Base-by-base conservation (phyloP, 2,888 invertebrate species). In the Callinectes sapidus region DNA sequence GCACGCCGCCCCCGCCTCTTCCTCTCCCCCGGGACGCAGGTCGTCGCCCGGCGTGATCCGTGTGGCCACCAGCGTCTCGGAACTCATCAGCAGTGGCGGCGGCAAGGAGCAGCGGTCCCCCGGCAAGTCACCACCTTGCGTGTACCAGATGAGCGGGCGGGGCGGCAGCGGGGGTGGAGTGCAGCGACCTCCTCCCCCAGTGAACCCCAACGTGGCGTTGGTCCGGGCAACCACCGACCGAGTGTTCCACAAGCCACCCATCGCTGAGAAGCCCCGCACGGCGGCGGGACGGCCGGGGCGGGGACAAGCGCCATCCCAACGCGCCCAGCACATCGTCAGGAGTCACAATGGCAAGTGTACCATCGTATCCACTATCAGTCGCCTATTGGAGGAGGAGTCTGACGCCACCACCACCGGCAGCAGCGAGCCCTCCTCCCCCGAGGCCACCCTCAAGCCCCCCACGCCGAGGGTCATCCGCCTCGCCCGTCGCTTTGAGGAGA, bases 311-410 rank as follows among this genome's bases (percentile, higher is more conserved):
- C 86, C 39, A 23, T 87, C 85, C 39, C 92, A 77, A 35, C 85
- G 77, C 28, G 48, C 42, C 89, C 91, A 88, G 32, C 89, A 85
- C 35, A 81, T 89, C 35, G 71, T 91, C 18, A 85, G 90, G 35
- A 92, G 92, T 39, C 87, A 88, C 28, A 88, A 86, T 28, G 90
- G 91, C 32, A 93, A 93, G 77, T 94, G 94, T 77, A 92, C 88
- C 23, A 94, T 94, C 23, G 94, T 94, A 13, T 94, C 94, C 35
- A 94, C 94, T 48, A 94, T 94, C 87, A 94, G 94, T 55, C 85
- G 94, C 18, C 92, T 94, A 23, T 39, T 94, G 48, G 94, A 94
- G 35, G 94, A 94, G 48, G 94, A 94, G 54, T 92, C 94, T 23
- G 94, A 94, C 87, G 92, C 91, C n/a, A 91, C 90, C 39, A 93